A percentile compares a stretch with the other conserved stretches of the same genome.
Evolutionary conservation across 1,140 invertebrate species (phyloP).

Genomic region (Listronotus bonariensis): DNA sequence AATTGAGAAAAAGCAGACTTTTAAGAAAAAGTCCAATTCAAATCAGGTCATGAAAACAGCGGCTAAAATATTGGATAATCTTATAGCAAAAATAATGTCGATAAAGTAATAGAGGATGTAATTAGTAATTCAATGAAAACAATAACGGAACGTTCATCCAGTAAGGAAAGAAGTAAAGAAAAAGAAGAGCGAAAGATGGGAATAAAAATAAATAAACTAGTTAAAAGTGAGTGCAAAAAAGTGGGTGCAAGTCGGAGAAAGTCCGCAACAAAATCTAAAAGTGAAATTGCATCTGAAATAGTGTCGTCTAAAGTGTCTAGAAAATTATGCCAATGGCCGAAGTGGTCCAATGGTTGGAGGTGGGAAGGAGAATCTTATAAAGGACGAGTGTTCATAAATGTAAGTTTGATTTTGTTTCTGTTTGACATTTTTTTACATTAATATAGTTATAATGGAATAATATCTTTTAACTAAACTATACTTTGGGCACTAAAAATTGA

Average conservation of each 20-base stretch:
- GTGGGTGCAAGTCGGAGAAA: slow-evolving; percentile 19
- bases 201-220: slow-evolving; percentile 13
- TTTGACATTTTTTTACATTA: too few species aligned
- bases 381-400: slow-evolving; percentile 84
- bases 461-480: too few species aligned
- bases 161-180: slow-evolving; percentile 34
- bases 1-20: slow-evolving; percentile 48
- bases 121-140: slow-evolving; percentile 46
- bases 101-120: slow-evolving; percentile 57
- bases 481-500: too few species aligned
- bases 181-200: slow-evolving; percentile 16
- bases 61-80: slow-evolving; percentile 58
- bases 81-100: slow-evolving; percentile 63
- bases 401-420: slow-evolving; percentile 59
- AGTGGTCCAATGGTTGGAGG: slow-evolving; percentile 90
- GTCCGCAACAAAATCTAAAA: slow-evolving; percentile 51
- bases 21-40: slow-evolving; percentile 48
- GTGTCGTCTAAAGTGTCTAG: slow-evolving; percentile 52
- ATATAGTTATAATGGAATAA: too few species aligned
- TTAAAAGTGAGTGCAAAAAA: slow-evolving; percentile 59
- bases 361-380: slow-evolving; percentile 85
- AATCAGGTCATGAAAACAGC: slow-evolving; percentile 59
- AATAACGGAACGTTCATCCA: slow-evolving; percentile 7
- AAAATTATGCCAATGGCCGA: slow-evolving; percentile 64
- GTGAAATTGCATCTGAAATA: slow-evolving; percentile 46